Conservation (phyloP, 2,888 invertebrate species). For the Apodemia zela region DNA sequence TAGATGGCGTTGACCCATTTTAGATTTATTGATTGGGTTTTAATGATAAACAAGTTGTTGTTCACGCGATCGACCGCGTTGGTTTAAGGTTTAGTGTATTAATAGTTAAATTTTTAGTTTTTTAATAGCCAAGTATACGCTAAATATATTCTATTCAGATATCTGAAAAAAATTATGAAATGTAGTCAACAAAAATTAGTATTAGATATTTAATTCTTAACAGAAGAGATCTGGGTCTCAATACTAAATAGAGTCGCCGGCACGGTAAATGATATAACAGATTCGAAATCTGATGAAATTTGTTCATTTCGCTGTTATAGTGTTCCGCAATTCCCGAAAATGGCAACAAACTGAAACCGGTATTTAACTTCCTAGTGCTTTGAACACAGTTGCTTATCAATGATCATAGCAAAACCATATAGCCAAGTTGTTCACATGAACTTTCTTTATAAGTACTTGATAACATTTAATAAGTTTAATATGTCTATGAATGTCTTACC, state of each 20-base stretch:
- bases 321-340: conserved; percentile 9
- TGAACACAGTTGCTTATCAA: conserved; percentile 10
- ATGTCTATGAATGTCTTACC: no score
- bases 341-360: conserved; percentile 6
- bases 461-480: background rate
- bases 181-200: no score
- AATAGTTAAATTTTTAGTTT: no score
- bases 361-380: conserved; percentile 5
- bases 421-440: background rate
- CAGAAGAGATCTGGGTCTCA: background rate
- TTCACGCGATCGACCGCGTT: no score
- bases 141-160: no score
- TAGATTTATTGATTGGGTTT: no score
- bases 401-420: conserved; percentile 10
- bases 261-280: background rate
- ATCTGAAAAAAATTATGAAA: no score
- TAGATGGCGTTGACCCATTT: no score
- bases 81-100: no score
- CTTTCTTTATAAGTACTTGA: background rate
- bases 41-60: no score
- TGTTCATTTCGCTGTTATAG: conserved; percentile 3
- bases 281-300: conserved; percentile 4
- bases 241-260: background rate
- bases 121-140: no score
- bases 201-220: no score